phyloP scores from a whole-genome alignment of 2,797 vertebrate genomes.

The Sandelia bainsii region DNA sequence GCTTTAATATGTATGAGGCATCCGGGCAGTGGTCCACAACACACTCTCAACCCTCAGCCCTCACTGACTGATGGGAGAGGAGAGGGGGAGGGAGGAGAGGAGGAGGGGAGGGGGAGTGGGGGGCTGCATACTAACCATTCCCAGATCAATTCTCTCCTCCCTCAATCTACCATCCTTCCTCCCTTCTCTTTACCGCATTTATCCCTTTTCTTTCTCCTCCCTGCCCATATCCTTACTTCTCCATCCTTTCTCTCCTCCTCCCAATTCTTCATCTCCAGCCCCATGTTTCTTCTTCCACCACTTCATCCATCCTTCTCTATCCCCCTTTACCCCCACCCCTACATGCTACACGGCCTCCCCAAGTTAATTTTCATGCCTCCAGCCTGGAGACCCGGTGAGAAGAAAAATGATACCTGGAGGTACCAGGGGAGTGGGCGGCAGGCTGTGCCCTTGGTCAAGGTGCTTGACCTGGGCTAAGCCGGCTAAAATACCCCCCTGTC shows the following conservation, averaged over 20 bases:
- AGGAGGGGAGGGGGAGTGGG: conserved; percentile 45
- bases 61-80: conserved; percentile 87
- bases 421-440: conserved; percentile 61
- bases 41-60: conserved; percentile 83
- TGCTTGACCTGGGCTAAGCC: conserved; percentile 83
- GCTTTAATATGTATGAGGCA: conserved; percentile 90
- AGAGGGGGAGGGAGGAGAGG: conserved; percentile 61
- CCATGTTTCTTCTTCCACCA: conserved; percentile 52
- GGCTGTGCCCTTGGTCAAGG: conserved; percentile 82
- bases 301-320: conserved; percentile 43
- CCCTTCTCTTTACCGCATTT: conserved; percentile 79
- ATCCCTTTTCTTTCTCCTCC: conserved; percentile 65
- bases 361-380: conserved; percentile 60
- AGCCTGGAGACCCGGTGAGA: conserved; percentile 50
- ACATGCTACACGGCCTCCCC: conserved; percentile 41
- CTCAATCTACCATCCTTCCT: conserved; percentile 77
- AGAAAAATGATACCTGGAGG: conserved; percentile 70
- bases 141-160: conserved; percentile 86
- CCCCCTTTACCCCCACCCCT: conserved; percentile 10
- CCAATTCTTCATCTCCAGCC: conserved; percentile 44
- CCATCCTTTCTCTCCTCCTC: conserved; percentile 43
- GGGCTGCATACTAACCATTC: conserved; percentile 88
- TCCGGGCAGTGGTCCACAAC: conserved; percentile 89
- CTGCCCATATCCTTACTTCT: conserved; percentile 49
- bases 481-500: conserved; percentile 82